Evolutionary conservation across 2,888 invertebrate species (phyloP), one percentile per base, ranked within the genome.

Genomic region (Eilema caniola): DNA sequence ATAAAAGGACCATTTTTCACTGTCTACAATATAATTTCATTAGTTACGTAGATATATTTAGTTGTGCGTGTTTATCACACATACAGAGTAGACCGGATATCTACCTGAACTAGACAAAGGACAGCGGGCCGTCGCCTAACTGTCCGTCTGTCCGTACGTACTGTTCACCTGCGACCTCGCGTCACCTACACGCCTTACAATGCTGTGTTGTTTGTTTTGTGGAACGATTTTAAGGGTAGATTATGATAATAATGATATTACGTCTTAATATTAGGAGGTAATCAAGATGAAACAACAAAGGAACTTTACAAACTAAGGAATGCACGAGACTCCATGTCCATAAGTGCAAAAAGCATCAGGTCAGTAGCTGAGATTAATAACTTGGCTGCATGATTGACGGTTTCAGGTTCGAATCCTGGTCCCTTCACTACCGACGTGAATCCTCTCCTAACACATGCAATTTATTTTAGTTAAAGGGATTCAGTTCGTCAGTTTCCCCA

Each of bases 31-130:
- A 47, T 7, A 20, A 47, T 47, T 47, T 47, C 20, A 47, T 47
- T 1, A 47, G 16, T 47, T 37, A 37, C 12, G n/a, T n/a, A n/a
- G n/a, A 16, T 16, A 41, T 41, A 3, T 41, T 16, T 14, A 41
- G 16, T 41, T 41, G 41, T 16, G 33, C 33, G 3, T 53, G 53
- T 53, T 53, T 10, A n/a, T 53, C n/a, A 10, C n/a, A 53, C n/a
- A n/a, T 53, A 53, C 53, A n/a, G 53, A n/a, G 53, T 53, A 53
- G 8, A 53, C 53, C n/a, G 53, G 53, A 53, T 53, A n/a, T 53
- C n/a, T 53, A 53, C 53, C 53, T 53, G 53, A n/a, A 53, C 8
- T 53, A 53, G 53, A 53, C 53, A 53, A 53, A 53, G n/a, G 53
- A 10, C 47, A 53, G n/a, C 47, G 53, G 53, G n/a, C n/a, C 20